Evolutionary conservation across 2,888 invertebrate genomes (phyloP), one percentile per base, ranked within the genome.

Genomic region (Cremastobaeus sp.): DNA sequence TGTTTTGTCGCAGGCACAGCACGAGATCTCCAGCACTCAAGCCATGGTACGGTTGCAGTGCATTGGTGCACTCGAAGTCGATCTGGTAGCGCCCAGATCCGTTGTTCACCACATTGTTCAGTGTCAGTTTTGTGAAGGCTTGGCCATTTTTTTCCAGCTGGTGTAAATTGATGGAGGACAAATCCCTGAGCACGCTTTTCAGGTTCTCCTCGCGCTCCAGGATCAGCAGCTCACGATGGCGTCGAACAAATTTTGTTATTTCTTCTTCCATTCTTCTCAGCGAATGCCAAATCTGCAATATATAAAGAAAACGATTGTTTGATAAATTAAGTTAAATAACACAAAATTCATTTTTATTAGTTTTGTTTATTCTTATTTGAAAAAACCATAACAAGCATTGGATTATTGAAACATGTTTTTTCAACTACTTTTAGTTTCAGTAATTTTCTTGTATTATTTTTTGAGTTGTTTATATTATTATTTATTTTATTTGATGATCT

Each of bases 221-320:
- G 9, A 77, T 28, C 11, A 82, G 66, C 3, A 82, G 50, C 3
- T 79, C 59, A 1, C 74, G 60, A 4, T 82, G 80, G 6, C 74
- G 78, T 3, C 39, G 62, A 4, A 66, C 77, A 21, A 82, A 72
- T 18, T 76, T 78, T 4, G 75, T 72, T 45, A 80, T 79, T 8
- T 48, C 50, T 25, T 77, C 74, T 48, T 82, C 80, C 82, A 82
- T 81, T 66, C n/a, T n/a, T n/a, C n/a, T n/a, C n/a, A n/a, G n/a
- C n/a, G n/a, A n/a, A n/a, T n/a, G n/a, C n/a, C n/a, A n/a, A n/a
- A n/a, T n/a, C n/a, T n/a, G n/a, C n/a, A n/a, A n/a, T n/a, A n/a
- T n/a, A n/a, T n/a, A n/a, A n/a, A n/a, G n/a, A n/a, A n/a, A n/a
- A n/a, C n/a, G n/a, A n/a, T n/a, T n/a, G n/a, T n/a, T n/a, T n/a